Evolutionary conservation across 2,113 vertebrate genomes (phyloP), one percentile per base, ranked within the genome.

Genomic region (Paraplagusia blochii): DNA sequence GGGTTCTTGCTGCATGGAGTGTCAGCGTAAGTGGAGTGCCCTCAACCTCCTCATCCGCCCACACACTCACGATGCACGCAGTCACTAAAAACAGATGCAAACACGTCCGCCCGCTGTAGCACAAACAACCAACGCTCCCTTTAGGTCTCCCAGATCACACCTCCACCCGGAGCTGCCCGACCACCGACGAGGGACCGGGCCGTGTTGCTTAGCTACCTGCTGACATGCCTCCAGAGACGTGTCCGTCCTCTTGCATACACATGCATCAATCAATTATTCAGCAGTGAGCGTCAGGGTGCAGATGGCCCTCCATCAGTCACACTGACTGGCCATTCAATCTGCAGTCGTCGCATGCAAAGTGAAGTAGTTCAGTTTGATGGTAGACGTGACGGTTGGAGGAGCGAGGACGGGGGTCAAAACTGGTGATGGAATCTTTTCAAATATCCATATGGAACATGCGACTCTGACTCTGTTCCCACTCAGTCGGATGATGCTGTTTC

Each of bases 1-100:
- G 74, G 95, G 91, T 64, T 91, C 92, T 77, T 99, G 97, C 90
- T 99, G 97, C 87, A 95, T 95, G 80, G 93, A 97, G 83, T 99
- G 96, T 76, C 94, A 93, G 73, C 74, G 97, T 99, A 82, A 98
- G 97, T 92, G 79, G 29, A 79, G 45, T 52, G 43, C 72, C 61
- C 71, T 76, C 78, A 62, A 82, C 80, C 72, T 45, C 57, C 9
- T 58, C 74, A 58, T 62, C 73, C 68, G 57, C 81, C 72, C 18
- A 76, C 76, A 68, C 78, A 69, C 46, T 39, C 17, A 50, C 62
- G n/a, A n/a, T n/a, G 60, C 69, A 60, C 67, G 75, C n/a, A 36
- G 34, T 76, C 72, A 76, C 58, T 59, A 29, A 29, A n/a, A 52
- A 50, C 40, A 53, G 40, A 22, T 60, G 63, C 63, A 69, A 48